Evolutionary conservation across 2,797 vertebrate genomes (phyloP).

Genomic region (Nannoperca obscura): DNA sequence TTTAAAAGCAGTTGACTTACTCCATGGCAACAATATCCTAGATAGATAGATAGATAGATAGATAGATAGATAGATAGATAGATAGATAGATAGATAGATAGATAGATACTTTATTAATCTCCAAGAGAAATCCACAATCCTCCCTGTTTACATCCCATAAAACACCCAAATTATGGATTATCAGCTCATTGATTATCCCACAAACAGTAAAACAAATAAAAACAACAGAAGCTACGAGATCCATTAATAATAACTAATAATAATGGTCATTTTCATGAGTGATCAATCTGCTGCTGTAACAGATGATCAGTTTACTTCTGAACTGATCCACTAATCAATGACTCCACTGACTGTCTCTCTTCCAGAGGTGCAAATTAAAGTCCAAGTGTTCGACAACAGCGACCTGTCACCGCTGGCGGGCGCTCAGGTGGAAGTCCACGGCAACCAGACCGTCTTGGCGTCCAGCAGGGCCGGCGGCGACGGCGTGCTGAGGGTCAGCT

Average conservation of each 20-base stretch:
- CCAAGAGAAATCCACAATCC: no score
- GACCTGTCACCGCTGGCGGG: constrained; percentile 90
- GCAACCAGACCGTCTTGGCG: constrained; percentile 89
- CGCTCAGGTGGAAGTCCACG: constrained; percentile 89
- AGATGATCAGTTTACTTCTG: not conserved
- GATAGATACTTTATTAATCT: no score
- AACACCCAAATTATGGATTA: no score
- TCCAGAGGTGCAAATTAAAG: constrained; percentile 95
- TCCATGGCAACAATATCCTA: no score
- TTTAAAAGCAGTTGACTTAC: no score
- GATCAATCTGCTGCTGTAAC: not conserved
- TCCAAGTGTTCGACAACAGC: constrained; percentile 95
- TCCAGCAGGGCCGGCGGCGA: constrained; percentile 86
- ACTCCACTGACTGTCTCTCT: not conserved
- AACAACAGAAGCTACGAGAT: no score
- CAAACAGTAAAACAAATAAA: not conserved
- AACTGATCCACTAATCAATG: not conserved
- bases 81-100: no score
- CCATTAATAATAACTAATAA: not conserved
- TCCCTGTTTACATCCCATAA: no score
- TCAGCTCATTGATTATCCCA: not conserved
- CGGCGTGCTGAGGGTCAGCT: constrained; percentile 87
- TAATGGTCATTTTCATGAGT: not conserved
- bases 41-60: no score
- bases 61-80: no score